Base-by-base conservation (phyloP, 2,797 vertebrate genomes). In the Mormyrops attenuatus region DNA sequence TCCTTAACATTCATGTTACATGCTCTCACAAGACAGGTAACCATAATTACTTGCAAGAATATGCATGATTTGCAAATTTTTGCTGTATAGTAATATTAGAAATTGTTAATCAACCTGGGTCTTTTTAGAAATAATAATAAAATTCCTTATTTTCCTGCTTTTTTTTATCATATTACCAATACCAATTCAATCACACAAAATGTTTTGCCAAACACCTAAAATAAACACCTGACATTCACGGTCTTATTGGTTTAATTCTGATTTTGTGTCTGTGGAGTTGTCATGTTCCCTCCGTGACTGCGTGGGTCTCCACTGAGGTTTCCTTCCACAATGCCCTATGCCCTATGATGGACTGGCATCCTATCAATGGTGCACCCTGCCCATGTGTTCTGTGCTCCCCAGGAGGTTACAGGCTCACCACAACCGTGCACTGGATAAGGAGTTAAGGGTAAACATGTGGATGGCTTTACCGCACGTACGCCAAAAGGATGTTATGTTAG, bases 381-480 rank as follows among this genome's bases (percentile, higher is more conserved):
- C 66, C 66, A 5, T 73, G 66, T 73, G 13, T 2, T 5, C 38
- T 9, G 6, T 17, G 3, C 38, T 41, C n/a, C 17, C 20, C 17
- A 20, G 73, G 73, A 77, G 73, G 15, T 3, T 77, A 5, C 41
- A 47, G 41, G 20, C 7, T 80, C 38, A 20, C 15, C 38, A 44
- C 38, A 80, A 20, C 6, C 38, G 0, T 80, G 77, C 77, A 82
- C 77, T n/a, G 41, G 41, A 1, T 47, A 7, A 82, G 1, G 15
- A 22, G 17, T n/a, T 47, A 82, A 47, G 20, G 77, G 73, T 20
- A 47, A 47, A 82, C 17, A n/a, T 8, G 41, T n/a, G 20, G 77
- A 82, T 47, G 20, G 17, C 3, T 47, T 82, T 57, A 55, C 87
- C 82, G 69, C 88, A 84, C 49, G 47, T 91, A 85, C 26, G 80